phyloP scores from a whole-genome alignment of 2,888 invertebrate species.

The Nemapogon koenigi region DNA sequence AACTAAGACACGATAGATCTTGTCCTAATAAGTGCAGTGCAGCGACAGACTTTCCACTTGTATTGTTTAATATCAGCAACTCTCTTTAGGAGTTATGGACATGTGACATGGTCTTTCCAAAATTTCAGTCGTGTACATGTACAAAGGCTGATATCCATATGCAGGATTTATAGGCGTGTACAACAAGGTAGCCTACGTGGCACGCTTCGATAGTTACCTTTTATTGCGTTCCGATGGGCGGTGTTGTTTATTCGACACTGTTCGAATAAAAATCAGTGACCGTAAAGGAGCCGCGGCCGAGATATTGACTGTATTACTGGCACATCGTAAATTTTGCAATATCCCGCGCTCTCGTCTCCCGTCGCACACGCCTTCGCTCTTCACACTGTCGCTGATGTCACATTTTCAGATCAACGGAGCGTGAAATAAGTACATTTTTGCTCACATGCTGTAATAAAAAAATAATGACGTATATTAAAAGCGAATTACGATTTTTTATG shows the following conservation, averaged over 20 bases:
- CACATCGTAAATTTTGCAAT: constrained; percentile 40
- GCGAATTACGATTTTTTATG: too few species aligned
- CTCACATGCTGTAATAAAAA: constrained; percentile 56
- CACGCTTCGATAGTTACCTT: constrained; percentile 15
- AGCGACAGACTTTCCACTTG: too few species aligned
- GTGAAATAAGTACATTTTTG: constrained; percentile 65
- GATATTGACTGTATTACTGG: constrained; percentile 35
- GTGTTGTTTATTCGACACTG: constrained; percentile 22
- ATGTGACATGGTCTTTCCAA: too few species aligned
- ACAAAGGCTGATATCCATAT: too few species aligned
- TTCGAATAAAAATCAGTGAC: constrained; percentile 46
- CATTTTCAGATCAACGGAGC: constrained; percentile 62
- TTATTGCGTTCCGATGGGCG: constrained; percentile 14
- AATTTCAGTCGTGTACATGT: too few species aligned
- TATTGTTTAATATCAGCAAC: too few species aligned
- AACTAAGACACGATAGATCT: too few species aligned
- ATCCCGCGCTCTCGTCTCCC: constrained; percentile 11
- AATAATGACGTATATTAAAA: constrained; percentile 45
- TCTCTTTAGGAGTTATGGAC: too few species aligned
- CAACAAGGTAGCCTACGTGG: too few species aligned
- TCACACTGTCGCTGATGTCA: constrained; percentile 55
- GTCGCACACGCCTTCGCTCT: constrained; percentile 28
- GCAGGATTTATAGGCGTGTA: too few species aligned
- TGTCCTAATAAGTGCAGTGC: too few species aligned
- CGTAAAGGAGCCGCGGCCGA: constrained; percentile 38